Evolutionary conservation across 2,113 vertebrate species (phyloP), one percentile per base, ranked within the genome.

Genomic region (Sminthopsis crassicaudata): DNA sequence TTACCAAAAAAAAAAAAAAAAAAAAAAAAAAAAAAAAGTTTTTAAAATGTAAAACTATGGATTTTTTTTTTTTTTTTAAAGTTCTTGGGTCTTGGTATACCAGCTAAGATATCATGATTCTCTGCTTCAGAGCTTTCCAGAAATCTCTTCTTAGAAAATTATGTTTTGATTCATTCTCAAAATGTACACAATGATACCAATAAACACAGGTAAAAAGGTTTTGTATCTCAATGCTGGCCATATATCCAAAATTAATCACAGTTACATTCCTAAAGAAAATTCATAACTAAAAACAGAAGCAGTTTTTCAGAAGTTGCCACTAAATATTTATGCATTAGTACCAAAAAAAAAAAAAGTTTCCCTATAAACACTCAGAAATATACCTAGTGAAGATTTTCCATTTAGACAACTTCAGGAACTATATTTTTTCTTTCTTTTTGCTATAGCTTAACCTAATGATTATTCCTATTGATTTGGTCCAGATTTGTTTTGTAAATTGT

Each of bases 281-380:
- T n/a, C 67, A 92, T n/a, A 27, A 89, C 92, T 89, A 88, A 19
- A 92, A 95, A 93, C 92, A 92, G 88, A 94, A 92, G 88, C 92
- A 76, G 22, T 24, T 60, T 91, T 26, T 60, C 11, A 25, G 42
- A 54, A 46, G 26, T 30, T 54, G 46, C 67, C 91, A 90, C 36
- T 90, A 23, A 92, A 90, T 67, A 92, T 48, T 84, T 53, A n/a
- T 67, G 46, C 60, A 94, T 42, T 23, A 91, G 22, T 57, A 24
- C 4, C 76, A 90, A 76, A 76, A 84, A 42, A 84, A 76, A 76
- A 53, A 53, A 11, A 90, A 46, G 55, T 93, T 91, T 96, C 89
- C 53, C 94, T 93, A 42, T 84, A 94, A 95, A 48, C 42, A 94
- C 7, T n/a, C 30, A 46, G 89, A 27, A 92, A 54, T 42, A 95